phyloP scores from a whole-genome alignment of 2,888 invertebrate genomes.

The Mythimna impura region DNA sequence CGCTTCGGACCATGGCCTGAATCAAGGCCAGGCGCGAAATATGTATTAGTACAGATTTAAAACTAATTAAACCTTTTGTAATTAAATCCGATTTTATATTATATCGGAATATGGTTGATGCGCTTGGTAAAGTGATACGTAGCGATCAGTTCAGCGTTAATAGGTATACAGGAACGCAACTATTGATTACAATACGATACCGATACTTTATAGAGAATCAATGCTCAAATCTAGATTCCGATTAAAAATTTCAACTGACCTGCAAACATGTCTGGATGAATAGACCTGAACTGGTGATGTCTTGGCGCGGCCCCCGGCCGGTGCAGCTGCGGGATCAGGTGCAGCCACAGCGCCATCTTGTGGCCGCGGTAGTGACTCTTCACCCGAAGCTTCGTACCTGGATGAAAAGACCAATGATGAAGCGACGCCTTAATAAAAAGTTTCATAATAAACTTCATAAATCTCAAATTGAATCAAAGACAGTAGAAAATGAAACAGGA shows the following conservation, averaged over 20 bases:
- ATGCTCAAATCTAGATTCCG: background rate
- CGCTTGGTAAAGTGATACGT: no score
- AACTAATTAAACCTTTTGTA: background rate
- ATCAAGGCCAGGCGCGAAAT: no score
- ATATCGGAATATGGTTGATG: background rate
- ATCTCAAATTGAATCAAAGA: background rate
- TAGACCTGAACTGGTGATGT: constrained; percentile 94
- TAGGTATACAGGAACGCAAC: background rate
- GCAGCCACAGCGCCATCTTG: constrained; percentile 97
- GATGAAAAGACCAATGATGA: background rate
- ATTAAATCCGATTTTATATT: background rate
- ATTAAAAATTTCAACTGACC: constrained; percentile 84
- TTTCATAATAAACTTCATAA: background rate
- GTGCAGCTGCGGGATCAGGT: constrained; percentile 96
- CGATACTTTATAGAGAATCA: background rate
- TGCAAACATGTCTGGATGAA: constrained; percentile 93
- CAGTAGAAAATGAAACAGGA: background rate
- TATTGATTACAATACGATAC: background rate
- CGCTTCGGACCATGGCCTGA: no score
- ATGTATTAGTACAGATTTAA: no score
- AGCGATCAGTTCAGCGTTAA: background rate
- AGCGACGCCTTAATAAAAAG: background rate
- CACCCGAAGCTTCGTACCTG: constrained; percentile 93
- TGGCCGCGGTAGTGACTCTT: constrained; percentile 96
- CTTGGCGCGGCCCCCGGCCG: constrained; percentile 92